phyloP scores from a whole-genome alignment of 2,797 vertebrate genomes.

The Rhinichthys osculus region DNA sequence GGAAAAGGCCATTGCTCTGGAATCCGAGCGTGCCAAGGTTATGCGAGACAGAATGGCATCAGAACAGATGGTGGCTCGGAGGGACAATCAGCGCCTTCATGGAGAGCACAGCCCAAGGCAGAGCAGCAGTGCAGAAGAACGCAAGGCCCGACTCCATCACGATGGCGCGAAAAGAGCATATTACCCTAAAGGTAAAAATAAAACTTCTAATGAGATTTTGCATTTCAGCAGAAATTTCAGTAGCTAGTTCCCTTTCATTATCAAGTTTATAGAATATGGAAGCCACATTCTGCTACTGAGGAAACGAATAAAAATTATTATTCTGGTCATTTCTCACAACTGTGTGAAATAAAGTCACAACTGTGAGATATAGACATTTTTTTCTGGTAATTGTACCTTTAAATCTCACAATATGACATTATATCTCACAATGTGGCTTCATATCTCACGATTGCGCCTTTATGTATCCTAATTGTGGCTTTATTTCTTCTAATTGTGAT shows the following conservation, averaged over 20 bases:
- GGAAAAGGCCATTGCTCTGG: slow-evolving; percentile 97
- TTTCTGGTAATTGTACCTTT: not conserved
- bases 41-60: slow-evolving; percentile 93
- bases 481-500: not conserved
- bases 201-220: slow-evolving; percentile 37
- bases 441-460: not conserved
- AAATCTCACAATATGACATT: not conserved
- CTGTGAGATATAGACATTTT: not conserved
- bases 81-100: slow-evolving; percentile 79
- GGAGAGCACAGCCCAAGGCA: slow-evolving; percentile 90
- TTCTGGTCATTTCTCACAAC: slow-evolving; percentile 11
- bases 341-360: not conserved
- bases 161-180: slow-evolving; percentile 94
- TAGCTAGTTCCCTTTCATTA: not conserved
- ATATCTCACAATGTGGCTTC: not conserved
- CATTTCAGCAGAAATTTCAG: slow-evolving; percentile 24
- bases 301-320: not conserved
- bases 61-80: slow-evolving; percentile 80
- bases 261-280: not conserved
- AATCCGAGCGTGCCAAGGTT: slow-evolving; percentile 94
- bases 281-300: not conserved
- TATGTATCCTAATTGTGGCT: not conserved
- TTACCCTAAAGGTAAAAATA: slow-evolving; percentile 94
- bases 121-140: slow-evolving; percentile 87
- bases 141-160: slow-evolving; percentile 89